Evolutionary conservation across 1,140 invertebrate genomes (phyloP).

Genomic region (Pentalonia nigronervosa): DNA sequence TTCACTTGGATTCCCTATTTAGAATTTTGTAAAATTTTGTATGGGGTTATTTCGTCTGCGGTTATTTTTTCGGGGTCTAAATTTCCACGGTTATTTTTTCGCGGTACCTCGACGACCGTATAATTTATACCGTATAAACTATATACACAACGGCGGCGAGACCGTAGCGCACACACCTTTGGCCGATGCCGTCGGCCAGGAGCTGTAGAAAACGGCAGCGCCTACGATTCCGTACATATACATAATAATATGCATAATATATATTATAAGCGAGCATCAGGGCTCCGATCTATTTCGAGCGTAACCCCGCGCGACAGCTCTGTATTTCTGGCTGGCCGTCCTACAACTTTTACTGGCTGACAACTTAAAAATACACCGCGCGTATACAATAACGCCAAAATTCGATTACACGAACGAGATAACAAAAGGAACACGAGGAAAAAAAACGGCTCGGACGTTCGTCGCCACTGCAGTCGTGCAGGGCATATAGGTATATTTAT

Average conservation of each 20-base stretch:
- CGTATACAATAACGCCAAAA: slow-evolving; percentile 31
- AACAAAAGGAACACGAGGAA: slow-evolving; percentile 30
- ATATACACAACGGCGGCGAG: too few relatives aligned
- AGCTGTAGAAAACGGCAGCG: not conserved
- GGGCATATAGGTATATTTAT: not conserved
- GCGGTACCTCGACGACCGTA: too few relatives aligned
- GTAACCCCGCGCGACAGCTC: slow-evolving; percentile 51
- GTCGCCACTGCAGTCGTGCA: too few relatives aligned
- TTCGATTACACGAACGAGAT: slow-evolving; percentile 54
- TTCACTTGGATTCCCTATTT: too few relatives aligned
- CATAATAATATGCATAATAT: not conserved
- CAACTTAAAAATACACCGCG: slow-evolving; percentile 55
- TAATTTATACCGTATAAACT: too few relatives aligned
- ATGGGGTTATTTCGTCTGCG: too few relatives aligned
- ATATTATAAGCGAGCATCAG: not conserved
- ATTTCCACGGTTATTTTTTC: too few relatives aligned
- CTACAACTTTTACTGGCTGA: slow-evolving; percentile 48
- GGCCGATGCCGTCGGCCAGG: not conserved
- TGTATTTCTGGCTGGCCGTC: slow-evolving; percentile 54
- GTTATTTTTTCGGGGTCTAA: too few relatives aligned
- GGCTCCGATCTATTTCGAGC: slow-evolving; percentile 57
- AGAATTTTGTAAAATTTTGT: too few relatives aligned
- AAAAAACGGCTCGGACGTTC: not conserved
- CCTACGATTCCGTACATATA: not conserved
- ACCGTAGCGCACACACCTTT: not conserved